These are phyloP conservation scores for Ectemnius continuus DNA, from an alignment of 2,888 invertebrate species.

Conservation along the genomic window DNA sequence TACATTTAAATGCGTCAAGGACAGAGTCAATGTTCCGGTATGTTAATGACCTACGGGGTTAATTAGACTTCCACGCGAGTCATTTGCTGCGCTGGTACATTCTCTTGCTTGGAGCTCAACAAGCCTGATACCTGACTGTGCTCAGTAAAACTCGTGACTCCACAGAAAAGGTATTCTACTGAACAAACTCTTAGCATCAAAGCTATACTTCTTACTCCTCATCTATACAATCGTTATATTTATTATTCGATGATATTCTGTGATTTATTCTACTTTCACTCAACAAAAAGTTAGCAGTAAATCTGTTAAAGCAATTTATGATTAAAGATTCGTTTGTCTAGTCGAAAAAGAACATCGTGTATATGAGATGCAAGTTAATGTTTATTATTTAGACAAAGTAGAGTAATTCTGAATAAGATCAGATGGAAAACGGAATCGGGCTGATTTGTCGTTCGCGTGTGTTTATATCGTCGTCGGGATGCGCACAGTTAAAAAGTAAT, in stretches of 20 bases:
- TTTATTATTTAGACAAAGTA: too few species aligned
- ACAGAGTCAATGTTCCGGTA: conserved; percentile 57
- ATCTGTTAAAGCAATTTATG: not conserved
- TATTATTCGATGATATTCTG: too few species aligned
- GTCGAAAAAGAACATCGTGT: too few species aligned
- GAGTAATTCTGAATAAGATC: too few species aligned
- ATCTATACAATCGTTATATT: too few species aligned
- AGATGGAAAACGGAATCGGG: too few species aligned
- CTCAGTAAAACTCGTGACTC: conserved; percentile 29
- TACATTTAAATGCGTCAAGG: conserved; percentile 37
- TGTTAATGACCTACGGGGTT: conserved; percentile 62
- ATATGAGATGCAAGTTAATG: too few species aligned
- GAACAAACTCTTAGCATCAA: not conserved
- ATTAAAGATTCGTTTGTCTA: not conserved
- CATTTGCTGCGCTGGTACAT: conserved; percentile 15
- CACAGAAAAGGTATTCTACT: conserved; percentile 12
- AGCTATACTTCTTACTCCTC: too few species aligned
- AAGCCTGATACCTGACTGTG: conserved; percentile 32
- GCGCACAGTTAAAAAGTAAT: conserved; percentile 37
- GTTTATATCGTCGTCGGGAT: conserved; percentile 62
- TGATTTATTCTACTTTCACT: too few species aligned
- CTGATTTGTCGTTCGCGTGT: conserved; percentile 53
- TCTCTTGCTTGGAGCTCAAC: conserved; percentile 11
- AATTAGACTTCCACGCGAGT: conserved; percentile 63
- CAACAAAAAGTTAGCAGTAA: not conserved